phyloP scores from a whole-genome alignment of 2,113 vertebrate genomes.

The Lepidothrix coronata region DNA sequence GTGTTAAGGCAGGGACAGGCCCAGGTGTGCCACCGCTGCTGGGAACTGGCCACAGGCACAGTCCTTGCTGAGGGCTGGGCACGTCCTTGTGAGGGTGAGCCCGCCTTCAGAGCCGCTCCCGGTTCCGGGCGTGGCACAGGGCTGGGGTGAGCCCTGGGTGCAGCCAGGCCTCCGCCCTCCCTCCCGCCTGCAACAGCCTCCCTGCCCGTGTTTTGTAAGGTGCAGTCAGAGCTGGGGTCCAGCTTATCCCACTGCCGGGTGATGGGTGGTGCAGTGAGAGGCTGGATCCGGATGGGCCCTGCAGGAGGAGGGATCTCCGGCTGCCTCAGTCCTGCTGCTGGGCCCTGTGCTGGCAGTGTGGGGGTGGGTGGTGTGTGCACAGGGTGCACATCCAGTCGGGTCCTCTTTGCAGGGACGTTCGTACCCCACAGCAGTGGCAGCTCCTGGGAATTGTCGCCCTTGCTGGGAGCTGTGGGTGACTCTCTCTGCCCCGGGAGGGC shows the following conservation, averaged over 20 bases:
- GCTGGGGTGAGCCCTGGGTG: accelerated
- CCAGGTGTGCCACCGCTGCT: not conserved
- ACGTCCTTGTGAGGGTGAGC: not conserved
- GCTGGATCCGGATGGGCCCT: not conserved
- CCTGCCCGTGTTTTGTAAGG: not conserved
- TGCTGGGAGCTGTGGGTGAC: not conserved
- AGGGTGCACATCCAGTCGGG: not conserved
- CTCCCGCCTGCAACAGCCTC: not conserved
- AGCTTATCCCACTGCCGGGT: not conserved
- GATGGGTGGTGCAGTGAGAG: not conserved
- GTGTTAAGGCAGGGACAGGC: not conserved
- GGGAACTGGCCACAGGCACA: not conserved
- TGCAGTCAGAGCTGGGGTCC: not conserved
- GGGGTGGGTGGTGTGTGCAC: not conserved
- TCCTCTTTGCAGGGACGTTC: not conserved
- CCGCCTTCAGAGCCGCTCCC: not conserved
- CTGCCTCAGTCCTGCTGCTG: not conserved
- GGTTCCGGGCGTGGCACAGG: not conserved
- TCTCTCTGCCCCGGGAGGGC: not conserved
- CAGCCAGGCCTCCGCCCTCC: not conserved
- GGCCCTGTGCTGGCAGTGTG: accelerated
- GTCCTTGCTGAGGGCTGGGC: not conserved
- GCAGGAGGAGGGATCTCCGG: accelerated
- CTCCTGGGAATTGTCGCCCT: not conserved
- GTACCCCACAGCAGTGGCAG: not conserved